A percentile compares a stretch with the other conserved stretches of the same genome.
Evolutionary conservation across 1,140 invertebrate genomes (phyloP).

Genomic region (Meloidogyne hapla): DNA sequence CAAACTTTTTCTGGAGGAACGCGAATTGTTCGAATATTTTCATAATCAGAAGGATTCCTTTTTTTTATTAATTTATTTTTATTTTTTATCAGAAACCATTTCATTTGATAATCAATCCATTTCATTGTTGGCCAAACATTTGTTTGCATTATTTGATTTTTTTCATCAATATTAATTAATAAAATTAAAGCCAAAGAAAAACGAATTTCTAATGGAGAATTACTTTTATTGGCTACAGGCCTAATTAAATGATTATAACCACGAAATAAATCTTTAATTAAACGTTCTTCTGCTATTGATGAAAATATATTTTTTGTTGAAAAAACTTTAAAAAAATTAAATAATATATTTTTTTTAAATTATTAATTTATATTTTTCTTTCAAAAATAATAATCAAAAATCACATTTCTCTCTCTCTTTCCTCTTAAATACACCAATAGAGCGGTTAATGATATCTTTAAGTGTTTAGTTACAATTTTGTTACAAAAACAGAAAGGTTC

Average conservation of each 20-base stretch:
- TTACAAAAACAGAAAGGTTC: too few relatives aligned
- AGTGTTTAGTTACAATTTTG: too few relatives aligned
- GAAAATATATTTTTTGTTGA: neutral
- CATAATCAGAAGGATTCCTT: conserved; percentile 98
- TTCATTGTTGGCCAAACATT: conserved; percentile 58
- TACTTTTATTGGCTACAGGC: conserved; percentile 86
- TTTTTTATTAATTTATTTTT: conserved; percentile 65
- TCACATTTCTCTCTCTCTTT: too few relatives aligned
- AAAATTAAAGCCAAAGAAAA: conserved; percentile 96
- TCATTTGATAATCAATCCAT: conserved; percentile 9
- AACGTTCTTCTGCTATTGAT: conserved; percentile 81
- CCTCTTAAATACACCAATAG: too few relatives aligned
- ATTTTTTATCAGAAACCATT: conserved; percentile 4
- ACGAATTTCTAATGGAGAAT: conserved; percentile 81
- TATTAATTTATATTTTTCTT: too few relatives aligned
- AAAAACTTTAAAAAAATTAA: neutral
- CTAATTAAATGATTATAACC: conserved; percentile 98
- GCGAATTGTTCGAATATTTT: conserved; percentile 86
- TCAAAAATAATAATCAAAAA: too few relatives aligned
- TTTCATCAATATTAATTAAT: conserved; percentile 82
- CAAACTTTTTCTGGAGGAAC: conserved; percentile 96
- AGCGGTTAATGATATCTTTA: too few relatives aligned
- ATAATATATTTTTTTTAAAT: too few relatives aligned
- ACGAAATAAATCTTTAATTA: conserved; percentile 92
- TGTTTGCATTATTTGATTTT: conserved; percentile 64